Evolutionary conservation across 2,888 invertebrate genomes (phyloP), one percentile per base, ranked within the genome.

Genomic region (Diaprepes abbreviatus): DNA sequence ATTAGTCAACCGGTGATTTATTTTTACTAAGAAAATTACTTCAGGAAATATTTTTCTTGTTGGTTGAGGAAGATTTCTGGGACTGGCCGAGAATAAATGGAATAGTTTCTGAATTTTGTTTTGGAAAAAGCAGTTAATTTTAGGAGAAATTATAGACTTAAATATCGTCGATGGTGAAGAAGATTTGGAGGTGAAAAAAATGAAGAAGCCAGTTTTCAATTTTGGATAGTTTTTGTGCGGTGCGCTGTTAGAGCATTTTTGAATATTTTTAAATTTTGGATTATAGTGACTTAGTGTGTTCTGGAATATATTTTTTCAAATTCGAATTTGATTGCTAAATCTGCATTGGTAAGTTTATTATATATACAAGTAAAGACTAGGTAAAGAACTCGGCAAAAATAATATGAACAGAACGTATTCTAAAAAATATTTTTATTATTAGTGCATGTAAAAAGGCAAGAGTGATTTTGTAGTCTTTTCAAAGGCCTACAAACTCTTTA

Each of bases 201-300:
- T 58, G 58, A 58, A 58, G 58, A 58, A 43, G 17, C 43, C 31
- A 31, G 31, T 58, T 16, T 28, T 58, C 5, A 58, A 58, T 58
- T 40, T 43, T 58, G 58, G 55, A 38, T 55, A 55, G 24, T 55
- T 55, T 35, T n/a, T 35, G 54, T 54, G 17, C 10, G 14, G 35
- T 35, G 14, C 38, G 38, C 57, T 57, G 9, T 12, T 50, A n/a
- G 50, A 28, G 9, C 6, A 43, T 17, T 38, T 36, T 55, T 55
- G 1, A 55, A 16, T 54, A 7, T n/a, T 1, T 14, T 5, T 40
- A 28, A 28, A 50, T 6, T 28, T 24, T 1, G 5, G 48, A 12
- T 38, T 38, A 12, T 16, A 16, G 16, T 38, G 14, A n/a, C 0
- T 38, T 14, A 1, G 14, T 14, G 38, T 38, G 14, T 14, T 38